phyloP scores from a whole-genome alignment of 2,888 invertebrate species.

The Pyralis farinalis region DNA sequence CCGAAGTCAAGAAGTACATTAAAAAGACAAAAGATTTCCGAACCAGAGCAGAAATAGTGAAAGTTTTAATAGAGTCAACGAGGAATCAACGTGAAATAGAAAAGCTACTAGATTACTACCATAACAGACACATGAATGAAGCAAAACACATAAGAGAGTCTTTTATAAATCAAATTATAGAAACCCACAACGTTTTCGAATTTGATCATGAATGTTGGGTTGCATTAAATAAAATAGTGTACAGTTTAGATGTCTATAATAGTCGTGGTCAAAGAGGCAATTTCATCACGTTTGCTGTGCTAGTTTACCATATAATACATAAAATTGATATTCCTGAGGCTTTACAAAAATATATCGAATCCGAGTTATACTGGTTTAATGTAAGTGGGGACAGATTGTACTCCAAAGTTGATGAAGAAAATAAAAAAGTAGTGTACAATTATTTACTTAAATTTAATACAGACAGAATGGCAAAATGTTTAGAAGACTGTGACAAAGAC shows the following conservation, averaged over 20 bases:
- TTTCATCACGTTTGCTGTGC: slow-evolving; percentile 23
- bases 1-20: slow-evolving; percentile 36
- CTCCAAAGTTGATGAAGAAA: slow-evolving; percentile 14
- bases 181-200: slow-evolving; percentile 34
- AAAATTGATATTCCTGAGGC: slow-evolving; percentile 30
- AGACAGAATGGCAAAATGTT: slow-evolving; percentile 25
- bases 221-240: slow-evolving; percentile 41
- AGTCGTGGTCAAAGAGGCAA: slow-evolving; percentile 13
- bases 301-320: slow-evolving; percentile 41
- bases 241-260: slow-evolving; percentile 40
- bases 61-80: slow-evolving; percentile 34
- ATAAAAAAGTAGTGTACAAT: slow-evolving; percentile 24
- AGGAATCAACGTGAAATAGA: slow-evolving; percentile 36
- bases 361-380: slow-evolving; percentile 12
- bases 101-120: slow-evolving; percentile 42
- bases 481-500: slow-evolving; percentile 19
- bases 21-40: slow-evolving; percentile 26
- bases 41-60: slow-evolving; percentile 34
- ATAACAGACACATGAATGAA: slow-evolving; percentile 50
- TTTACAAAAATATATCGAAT: slow-evolving; percentile 21
- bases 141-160: slow-evolving; percentile 24
- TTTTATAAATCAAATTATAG: slow-evolving; percentile 35
- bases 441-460: slow-evolving; percentile 30
- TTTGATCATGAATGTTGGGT: slow-evolving; percentile 46
- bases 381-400: slow-evolving; percentile 18